These are phyloP conservation scores for Ophion obscuratus DNA, from an alignment of 2,888 invertebrate species.

Conservation along the genomic window DNA sequence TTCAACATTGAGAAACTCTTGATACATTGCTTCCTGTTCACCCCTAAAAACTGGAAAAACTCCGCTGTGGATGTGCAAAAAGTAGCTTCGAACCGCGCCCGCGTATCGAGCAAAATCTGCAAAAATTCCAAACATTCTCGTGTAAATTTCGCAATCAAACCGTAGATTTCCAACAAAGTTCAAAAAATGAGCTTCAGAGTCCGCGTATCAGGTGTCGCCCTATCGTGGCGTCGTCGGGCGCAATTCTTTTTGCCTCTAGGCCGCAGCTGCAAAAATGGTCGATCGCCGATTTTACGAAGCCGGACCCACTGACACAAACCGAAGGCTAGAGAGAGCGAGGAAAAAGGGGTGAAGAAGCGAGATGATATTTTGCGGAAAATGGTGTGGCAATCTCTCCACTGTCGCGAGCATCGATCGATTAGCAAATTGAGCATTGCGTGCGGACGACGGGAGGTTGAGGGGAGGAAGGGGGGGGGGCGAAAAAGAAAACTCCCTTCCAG, in stretches of 20 bases:
- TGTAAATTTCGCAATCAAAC: neutral
- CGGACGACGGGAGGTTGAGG: no score
- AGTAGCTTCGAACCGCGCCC: neutral
- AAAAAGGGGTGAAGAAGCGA: neutral
- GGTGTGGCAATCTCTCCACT: neutral
- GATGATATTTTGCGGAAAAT: neutral
- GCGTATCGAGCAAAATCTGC: neutral
- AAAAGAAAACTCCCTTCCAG: slow-evolving; percentile 11
- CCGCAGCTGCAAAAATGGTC: neutral
- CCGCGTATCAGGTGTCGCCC: neutral
- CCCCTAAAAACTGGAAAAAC: neutral
- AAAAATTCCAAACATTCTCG: neutral
- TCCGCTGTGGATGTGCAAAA: neutral
- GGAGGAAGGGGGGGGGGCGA: neutral
- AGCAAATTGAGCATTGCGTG: slow-evolving; percentile 16
- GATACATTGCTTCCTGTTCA: neutral
- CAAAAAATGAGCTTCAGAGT: slow-evolving; percentile 5
- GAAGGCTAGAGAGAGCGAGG: neutral
- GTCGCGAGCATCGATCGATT: slow-evolving; percentile 4
- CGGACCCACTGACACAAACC: no score
- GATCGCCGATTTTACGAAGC: no score
- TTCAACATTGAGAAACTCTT: neutral
- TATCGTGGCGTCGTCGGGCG: neutral
- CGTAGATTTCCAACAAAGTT: neutral
- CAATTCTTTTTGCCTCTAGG: neutral